A percentile compares a stretch with the other conserved stretches of the same genome.
Conservation (phyloP, 2,113 vertebrate species). For the Ammodytes marinus region DNA sequence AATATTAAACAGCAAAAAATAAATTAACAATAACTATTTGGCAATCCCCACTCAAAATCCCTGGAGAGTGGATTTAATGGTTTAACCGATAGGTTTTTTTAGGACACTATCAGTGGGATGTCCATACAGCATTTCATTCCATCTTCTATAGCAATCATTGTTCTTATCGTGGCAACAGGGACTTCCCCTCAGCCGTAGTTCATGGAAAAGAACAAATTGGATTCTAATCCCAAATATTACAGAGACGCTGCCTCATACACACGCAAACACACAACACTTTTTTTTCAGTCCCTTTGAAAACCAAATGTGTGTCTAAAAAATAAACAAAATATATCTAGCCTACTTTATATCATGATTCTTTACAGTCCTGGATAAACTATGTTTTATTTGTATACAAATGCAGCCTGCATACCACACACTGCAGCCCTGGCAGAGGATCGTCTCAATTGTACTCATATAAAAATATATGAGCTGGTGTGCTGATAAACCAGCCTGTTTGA, state of each 20-base stretch:
- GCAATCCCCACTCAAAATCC: conserved; percentile 23
- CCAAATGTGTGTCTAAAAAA: conserved; percentile 7
- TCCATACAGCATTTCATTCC: conserved; percentile 54
- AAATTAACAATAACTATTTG: neutral
- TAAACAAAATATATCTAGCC: neutral
- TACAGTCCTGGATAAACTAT: neutral
- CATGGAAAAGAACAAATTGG: conserved; percentile 56
- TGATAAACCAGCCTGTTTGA: too few relatives aligned
- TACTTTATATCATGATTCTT: neutral
- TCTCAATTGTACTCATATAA: too few relatives aligned
- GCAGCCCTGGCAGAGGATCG: too few relatives aligned
- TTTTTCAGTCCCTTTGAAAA: conserved; percentile 4
- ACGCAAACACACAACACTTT: neutral
- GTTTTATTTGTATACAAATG: neutral
- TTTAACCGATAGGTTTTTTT: conserved; percentile 26
- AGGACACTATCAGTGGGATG: conserved; percentile 28
- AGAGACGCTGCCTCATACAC: conserved; percentile 26
- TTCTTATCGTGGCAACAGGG: conserved; percentile 40
- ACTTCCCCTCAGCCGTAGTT: conserved; percentile 47
- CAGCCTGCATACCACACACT: too few relatives aligned
- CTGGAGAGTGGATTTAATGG: conserved; percentile 35
- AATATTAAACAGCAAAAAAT: neutral
- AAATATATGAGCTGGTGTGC: too few relatives aligned
- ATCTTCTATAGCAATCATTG: conserved; percentile 61
- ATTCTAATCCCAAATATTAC: conserved; percentile 66